Base-by-base conservation (phyloP, 2,797 vertebrate species). In the Loris lydekkerianus region DNA sequence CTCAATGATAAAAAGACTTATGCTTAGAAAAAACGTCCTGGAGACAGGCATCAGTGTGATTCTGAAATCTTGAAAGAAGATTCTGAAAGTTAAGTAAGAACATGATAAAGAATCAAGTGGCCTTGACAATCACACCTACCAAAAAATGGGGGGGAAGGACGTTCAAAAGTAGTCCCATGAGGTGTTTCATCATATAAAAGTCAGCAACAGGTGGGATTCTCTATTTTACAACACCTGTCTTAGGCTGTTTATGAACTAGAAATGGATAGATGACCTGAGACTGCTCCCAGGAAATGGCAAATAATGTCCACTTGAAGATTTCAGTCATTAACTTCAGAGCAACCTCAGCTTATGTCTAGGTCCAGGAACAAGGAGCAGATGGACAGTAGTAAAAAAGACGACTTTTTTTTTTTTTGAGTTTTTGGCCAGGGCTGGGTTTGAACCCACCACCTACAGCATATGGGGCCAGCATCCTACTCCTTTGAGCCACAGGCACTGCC, bases 1-100 rank as follows among this genome's bases (percentile, higher is more conserved):
- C 89, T 80, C 56, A 43, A 17, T 86, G 97, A 86, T 85, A 83
- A n/a, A 95, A 83, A 78, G 60, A 94, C 85, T 83, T 69, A 43
- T 82, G 56, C 75, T 91, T 76, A n/a, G 67, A 92, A 56, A 56
- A 90, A 70, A 72, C 46, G 8, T 80, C 10, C 10, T 65, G 21
- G 65, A 86, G 53, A 70, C 27, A 76, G 60, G 21, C 65, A 49
- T 25, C 17, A 58, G 7, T 72, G 49, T 73, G 1, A 82, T 70
- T 67, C 70, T 46, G 69, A 56, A 25, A 29, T 60, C 60, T 86
- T 25, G 77, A 27, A 53, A 53, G 43, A 58, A 40, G 73, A n/a
- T 29, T 18, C 34, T 9, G 23, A 15, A 15, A 37, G 65, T 4
- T 78, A 21, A 84, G 43, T 2, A 49, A 56, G 53, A 60, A 15